Conservation (phyloP, 2,888 invertebrate species). For the Diaphora mendica region DNA sequence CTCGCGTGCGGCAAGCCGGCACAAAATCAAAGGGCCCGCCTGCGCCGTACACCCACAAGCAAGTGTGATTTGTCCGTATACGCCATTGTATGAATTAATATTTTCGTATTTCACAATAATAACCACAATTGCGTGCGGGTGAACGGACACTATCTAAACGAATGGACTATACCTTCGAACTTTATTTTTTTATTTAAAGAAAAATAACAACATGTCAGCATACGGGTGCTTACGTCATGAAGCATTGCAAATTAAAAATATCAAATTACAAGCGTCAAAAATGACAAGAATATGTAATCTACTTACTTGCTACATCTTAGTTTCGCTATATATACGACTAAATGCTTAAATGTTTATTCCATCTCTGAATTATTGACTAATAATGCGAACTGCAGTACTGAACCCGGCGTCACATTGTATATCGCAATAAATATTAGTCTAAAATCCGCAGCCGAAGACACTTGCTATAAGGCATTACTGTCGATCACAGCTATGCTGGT, state of each 20-base stretch:
- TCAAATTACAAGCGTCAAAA: background rate
- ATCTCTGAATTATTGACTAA: constrained; percentile 35
- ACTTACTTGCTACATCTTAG: constrained; percentile 35
- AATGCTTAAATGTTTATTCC: constrained; percentile 30
- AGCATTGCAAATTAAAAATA: background rate
- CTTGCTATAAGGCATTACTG: constrained; percentile 60
- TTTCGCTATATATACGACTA: constrained; percentile 20
- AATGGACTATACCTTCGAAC: background rate
- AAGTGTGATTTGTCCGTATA: no score
- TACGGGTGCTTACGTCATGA: background rate
- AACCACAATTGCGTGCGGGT: no score
- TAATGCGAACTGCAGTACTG: constrained; percentile 31
- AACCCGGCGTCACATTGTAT: constrained; percentile 31
- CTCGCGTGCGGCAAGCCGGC: no score
- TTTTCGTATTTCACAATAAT: no score
- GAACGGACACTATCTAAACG: no score
- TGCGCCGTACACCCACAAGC: no score
- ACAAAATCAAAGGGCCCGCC: no score
- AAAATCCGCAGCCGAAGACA: constrained; percentile 55
- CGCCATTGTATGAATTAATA: no score
- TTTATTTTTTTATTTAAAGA: background rate
- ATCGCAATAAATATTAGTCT: constrained; percentile 45
- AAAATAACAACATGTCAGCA: background rate
- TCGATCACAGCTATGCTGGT: constrained; percentile 36
- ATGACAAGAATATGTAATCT: constrained; percentile 30